phyloP scores from a whole-genome alignment of 2,797 vertebrate genomes.

The Pteronotus mesoamericanus region DNA sequence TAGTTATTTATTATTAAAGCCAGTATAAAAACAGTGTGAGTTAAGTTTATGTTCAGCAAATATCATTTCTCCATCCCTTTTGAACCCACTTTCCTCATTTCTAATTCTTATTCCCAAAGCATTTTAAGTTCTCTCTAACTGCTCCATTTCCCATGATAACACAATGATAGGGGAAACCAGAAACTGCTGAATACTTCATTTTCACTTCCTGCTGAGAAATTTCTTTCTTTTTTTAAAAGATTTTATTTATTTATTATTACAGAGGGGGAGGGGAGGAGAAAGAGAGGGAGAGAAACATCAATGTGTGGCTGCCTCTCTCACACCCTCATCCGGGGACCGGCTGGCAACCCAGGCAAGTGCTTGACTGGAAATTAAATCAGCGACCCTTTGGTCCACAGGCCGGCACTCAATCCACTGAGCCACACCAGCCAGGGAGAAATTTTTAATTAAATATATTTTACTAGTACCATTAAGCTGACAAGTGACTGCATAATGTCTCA shows the following conservation, averaged over 20 bases:
- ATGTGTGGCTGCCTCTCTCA: no score
- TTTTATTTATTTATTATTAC: no score
- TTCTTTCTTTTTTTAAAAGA: no score
- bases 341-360: no score
- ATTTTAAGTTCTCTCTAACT: neutral
- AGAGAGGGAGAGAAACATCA: no score
- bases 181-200: neutral
- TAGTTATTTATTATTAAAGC: neutral
- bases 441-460: neutral
- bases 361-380: no score
- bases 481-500: neutral
- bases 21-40: neutral
- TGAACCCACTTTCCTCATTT: neutral
- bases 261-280: no score
- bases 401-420: no score
- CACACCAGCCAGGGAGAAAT: no score
- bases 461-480: neutral
- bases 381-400: no score
- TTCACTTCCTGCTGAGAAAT: slow-evolving; percentile 33
- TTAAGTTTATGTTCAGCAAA: neutral
- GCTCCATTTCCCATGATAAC: neutral
- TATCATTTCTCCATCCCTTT: neutral
- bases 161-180: neutral
- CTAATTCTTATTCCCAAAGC: neutral
- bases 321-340: no score